Percentiles rank a stretch among this genome's conserved stretches.
Conservation (phyloP, 1,140 invertebrate species). For the Hestina assimilis region DNA sequence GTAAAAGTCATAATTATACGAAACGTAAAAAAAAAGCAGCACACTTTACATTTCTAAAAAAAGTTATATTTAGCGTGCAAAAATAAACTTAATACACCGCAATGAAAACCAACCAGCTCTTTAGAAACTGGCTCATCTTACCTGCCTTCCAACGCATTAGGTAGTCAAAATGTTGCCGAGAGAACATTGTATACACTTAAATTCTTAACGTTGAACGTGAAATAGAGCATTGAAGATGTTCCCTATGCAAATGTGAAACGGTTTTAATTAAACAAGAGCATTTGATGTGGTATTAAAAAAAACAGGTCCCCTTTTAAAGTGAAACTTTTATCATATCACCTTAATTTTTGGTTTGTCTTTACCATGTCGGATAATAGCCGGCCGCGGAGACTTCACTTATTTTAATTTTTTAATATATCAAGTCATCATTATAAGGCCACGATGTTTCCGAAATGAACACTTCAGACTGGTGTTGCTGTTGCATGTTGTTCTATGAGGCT, state of each 20-base stretch:
- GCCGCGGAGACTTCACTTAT: no score
- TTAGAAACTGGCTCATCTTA: constrained; percentile 18
- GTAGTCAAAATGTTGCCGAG: constrained; percentile 1
- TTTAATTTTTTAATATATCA: no score
- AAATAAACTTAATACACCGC: constrained; percentile 8
- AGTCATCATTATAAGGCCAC: no score
- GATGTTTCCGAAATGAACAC: no score
- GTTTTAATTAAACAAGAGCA: neutral
- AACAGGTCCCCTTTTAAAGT: neutral
- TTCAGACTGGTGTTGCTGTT: no score
- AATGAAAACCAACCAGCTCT: constrained; percentile 11
- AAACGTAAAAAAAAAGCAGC: neutral
- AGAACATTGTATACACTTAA: constrained; percentile 5
- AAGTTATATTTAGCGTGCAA: neutral
- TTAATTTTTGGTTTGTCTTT: no score
- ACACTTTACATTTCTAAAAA: neutral
- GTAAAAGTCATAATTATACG: neutral
- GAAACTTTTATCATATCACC: neutral
- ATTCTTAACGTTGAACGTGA: constrained; percentile 4
- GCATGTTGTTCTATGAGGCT: no score
- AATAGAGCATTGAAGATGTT: constrained; percentile 7
- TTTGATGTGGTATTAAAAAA: neutral
- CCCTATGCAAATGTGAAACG: neutral
- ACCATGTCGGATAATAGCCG: no score
- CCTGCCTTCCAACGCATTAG: constrained; percentile 1